Base-by-base conservation (phyloP, 2,888 invertebrate species). In the Archips xylosteana region DNA sequence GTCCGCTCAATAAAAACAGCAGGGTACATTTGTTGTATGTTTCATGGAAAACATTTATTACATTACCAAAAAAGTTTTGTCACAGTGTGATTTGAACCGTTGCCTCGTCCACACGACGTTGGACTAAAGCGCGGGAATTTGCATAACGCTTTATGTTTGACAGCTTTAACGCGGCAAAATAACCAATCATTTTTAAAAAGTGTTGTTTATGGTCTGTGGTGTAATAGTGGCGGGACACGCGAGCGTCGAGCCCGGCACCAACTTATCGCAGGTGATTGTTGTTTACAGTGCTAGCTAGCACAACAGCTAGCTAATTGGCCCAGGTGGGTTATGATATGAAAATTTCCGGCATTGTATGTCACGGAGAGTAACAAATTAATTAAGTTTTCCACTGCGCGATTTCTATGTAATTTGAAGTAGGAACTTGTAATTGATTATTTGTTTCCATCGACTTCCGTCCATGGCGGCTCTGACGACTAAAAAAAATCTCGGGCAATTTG, bases 51-150 rank as follows among this genome's bases (percentile, higher is more conserved):
- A 68, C 70, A 73, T 73, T 77, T 74, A 71, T 64, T 76, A 76
- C 70, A 77, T 76, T 78, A 77, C 77, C 76, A 73, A 71, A 69
- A 57, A 76, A 71, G 71, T 70, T 70, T 85, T 82, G 86, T 85
- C 85, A 86, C 88, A 88, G 90, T 90, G 75, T 83, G 79, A 85
- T 85, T 86, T 85, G 75, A 84, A 82, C 82, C 79, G 83, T 81
- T 84, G 87, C 78, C 81, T 86, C 78, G 88, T 81, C 78, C 82
- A 86, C 88, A 90, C 89, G 89, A 81, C 81, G 81, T 74, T 15
- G 51, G 77, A n/a, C 59, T 36, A 39, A 59, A 69, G 54, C 69
- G 74, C 69, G 79, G 70, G 70, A 72, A 75, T 79, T 79, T 67
- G 65, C 59, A 57, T 63, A 45, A 54, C 75, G 57, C 69, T 76